Evolutionary conservation across 2,888 invertebrate genomes (phyloP).

Genomic region (Villa cingulata): DNA sequence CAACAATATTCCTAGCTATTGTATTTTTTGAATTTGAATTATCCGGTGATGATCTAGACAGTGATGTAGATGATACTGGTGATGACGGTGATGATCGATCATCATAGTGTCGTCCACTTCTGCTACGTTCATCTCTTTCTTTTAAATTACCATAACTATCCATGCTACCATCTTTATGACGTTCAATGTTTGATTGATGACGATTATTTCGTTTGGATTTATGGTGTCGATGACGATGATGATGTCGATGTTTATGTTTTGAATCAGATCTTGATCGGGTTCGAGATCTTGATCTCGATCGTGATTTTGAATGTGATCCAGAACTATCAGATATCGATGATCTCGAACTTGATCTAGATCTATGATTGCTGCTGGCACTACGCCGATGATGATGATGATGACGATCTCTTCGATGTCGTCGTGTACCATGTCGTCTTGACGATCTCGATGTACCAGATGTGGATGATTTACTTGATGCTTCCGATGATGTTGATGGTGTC

Average conservation of each 20-base stretch:
- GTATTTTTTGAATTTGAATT: background rate
- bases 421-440: background rate
- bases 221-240: conserved; percentile 30
- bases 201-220: conserved; percentile 25
- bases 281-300: conserved; percentile 8
- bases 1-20: background rate
- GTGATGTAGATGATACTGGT: conserved; percentile 27
- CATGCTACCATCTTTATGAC: conserved; percentile 1
- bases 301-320: conserved; percentile 9
- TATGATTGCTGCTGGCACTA: background rate
- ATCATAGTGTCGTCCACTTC: background rate
- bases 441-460: conserved; percentile 5
- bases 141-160: background rate
- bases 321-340: conserved; percentile 5
- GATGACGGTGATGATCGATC: conserved; percentile 5
- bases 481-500: conserved; percentile 7
- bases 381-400: conserved; percentile 1
- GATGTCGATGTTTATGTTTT: conserved; percentile 29
- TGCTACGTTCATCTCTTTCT: background rate
- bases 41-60: conserved; percentile 7
- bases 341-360: conserved; percentile 2
- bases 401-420: background rate
- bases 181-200: conserved; percentile 19
- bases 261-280: background rate
- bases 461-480: conserved; percentile 6